Evolutionary conservation across 1,140 invertebrate species (phyloP), one percentile per base, ranked within the genome.

Genomic region (Pissodes strobi): DNA sequence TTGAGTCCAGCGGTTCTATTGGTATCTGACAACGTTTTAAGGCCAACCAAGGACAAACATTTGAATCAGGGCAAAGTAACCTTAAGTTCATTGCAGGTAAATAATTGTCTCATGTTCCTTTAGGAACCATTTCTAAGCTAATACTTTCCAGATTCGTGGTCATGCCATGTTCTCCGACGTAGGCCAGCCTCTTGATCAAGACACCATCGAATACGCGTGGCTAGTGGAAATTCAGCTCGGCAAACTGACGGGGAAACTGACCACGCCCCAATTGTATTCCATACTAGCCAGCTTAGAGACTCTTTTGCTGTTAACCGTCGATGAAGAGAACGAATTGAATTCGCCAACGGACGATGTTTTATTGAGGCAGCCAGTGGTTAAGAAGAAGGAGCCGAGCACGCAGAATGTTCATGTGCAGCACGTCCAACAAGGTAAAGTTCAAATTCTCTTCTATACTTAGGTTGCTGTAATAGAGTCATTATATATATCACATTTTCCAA

Each of bases 151-250:
- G 49, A 56, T 46, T 53, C 25, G 25, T 17, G 18, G 30, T 5
- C 61, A 56, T 27, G 61, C 51, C n/a, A 55, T 59, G 41, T 59
- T 46, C 43, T 59, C 45, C 8, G 43, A 59, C 37, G 56, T 59
- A 13, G 56, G 56, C 4, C 56, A 87, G 27, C 39, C 87, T 23
- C 80, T 97, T 17, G 93, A 96, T 73, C 89, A 95, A 77, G 96
- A 98, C 74, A 98, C 95, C 0, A 76, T 98, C 4, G 97, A 99
- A 76, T 99, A 99, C 79, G 94, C 91, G 0, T 99, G 97, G 97
- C 79, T 92, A 58, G 85, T 93, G 65, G 91, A 94, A 76, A 82
- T 92, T 2, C 91, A 93, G 67, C 71, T 93, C 18, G 91, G 92
- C 0, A 92, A 92, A 79, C 76, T 94, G 6, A 90, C 87, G 46